Conservation (phyloP, 2,888 invertebrate genomes). For the Scelioninae gen. 2 region DNA sequence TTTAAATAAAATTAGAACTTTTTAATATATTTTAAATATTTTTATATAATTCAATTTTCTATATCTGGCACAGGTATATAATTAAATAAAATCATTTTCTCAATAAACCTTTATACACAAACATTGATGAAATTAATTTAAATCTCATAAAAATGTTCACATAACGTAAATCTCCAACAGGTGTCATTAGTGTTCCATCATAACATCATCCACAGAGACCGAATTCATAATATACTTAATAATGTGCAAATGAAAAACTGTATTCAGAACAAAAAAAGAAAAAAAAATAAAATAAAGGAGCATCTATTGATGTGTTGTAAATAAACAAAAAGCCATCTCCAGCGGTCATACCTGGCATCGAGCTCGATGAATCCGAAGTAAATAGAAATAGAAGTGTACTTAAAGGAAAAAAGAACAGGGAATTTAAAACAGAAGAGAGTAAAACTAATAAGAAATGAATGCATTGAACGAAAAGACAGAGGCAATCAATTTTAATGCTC, state of each 20-base stretch:
- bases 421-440: background rate
- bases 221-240: background rate
- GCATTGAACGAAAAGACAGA: too few species aligned
- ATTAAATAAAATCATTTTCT: too few species aligned
- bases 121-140: too few species aligned
- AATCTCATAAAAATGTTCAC: too few species aligned
- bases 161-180: background rate
- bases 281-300: slow-evolving; percentile 54
- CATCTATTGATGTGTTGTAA: slow-evolving; percentile 65
- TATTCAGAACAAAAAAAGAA: slow-evolving; percentile 8
- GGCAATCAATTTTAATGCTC: too few species aligned
- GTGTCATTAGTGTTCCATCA: background rate
- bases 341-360: slow-evolving; percentile 71
- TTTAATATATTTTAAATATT: too few species aligned
- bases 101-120: too few species aligned
- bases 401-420: background rate
- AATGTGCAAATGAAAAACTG: slow-evolving; percentile 1
- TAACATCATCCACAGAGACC: background rate
- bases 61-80: too few species aligned
- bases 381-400: background rate
- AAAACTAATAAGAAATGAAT: background rate
- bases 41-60: too few species aligned
- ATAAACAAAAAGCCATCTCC: slow-evolving; percentile 71
- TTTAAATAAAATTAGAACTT: too few species aligned
- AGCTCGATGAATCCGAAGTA: slow-evolving; percentile 62